phyloP scores from a whole-genome alignment of 1,140 invertebrate genomes.

The Wiebesia pumilae region DNA sequence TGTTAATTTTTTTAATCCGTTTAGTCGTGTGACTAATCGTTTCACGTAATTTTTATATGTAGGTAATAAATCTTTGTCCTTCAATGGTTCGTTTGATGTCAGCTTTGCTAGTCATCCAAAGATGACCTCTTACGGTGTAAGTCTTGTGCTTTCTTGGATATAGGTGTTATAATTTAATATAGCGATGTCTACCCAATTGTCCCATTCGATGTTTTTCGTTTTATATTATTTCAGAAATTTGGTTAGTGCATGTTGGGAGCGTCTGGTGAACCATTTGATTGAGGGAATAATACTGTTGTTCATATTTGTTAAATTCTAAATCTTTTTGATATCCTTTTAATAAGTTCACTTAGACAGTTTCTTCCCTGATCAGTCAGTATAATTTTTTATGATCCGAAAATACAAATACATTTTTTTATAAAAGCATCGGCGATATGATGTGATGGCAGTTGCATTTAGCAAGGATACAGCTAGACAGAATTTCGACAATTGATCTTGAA shows the following conservation, averaged over 20 bases:
- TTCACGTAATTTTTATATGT: too few species aligned
- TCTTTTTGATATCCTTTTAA: constrained; percentile 37
- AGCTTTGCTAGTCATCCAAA: too few species aligned
- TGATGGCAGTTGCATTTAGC: not conserved
- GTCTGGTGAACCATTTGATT: constrained; percentile 66
- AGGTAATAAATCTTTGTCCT: too few species aligned
- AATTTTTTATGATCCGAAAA: constrained; percentile 57
- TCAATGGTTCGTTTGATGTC: too few species aligned
- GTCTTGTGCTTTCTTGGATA: too few species aligned
- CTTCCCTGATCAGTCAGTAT: too few species aligned
- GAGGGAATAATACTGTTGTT: constrained; percentile 42
- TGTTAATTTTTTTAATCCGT: not conserved
- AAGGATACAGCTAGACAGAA: too few species aligned
- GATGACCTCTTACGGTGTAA: too few species aligned
- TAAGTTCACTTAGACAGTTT: constrained; percentile 56
- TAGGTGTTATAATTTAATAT: too few species aligned
- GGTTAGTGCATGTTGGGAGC: constrained; percentile 63
- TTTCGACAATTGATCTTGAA: too few species aligned
- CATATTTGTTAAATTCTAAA: constrained; percentile 37
- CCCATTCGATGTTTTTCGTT: constrained; percentile 62
- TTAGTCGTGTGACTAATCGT: too few species aligned
- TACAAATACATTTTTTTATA: constrained; percentile 54
- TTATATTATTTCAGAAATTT: constrained; percentile 61
- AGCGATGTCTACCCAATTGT: not conserved
- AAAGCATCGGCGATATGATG: constrained; percentile 44